A percentile compares a stretch with the other conserved stretches of the same genome.
phyloP scores from a whole-genome alignment of 1,140 invertebrate genomes.

The Danaus melanippus region DNA sequence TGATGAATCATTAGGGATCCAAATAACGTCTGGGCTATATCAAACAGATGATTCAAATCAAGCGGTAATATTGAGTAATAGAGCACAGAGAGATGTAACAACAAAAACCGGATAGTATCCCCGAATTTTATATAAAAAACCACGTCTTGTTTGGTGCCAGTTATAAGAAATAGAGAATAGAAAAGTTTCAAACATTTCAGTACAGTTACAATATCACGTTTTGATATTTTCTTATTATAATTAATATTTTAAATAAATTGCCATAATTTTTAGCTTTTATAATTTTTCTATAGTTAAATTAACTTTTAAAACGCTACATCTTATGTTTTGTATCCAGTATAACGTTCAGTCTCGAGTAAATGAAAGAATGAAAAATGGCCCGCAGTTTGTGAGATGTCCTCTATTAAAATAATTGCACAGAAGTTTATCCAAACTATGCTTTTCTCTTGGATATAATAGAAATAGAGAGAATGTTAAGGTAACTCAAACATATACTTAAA shows the following conservation, averaged over 20 bases:
- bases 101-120: conserved; percentile 25
- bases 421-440: conserved; percentile 23
- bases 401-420: conserved; percentile 47
- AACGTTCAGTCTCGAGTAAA: conserved; percentile 27
- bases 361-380: conserved; percentile 38
- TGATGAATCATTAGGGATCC: no score
- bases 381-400: conserved; percentile 32
- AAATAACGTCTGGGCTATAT: no score
- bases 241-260: no score
- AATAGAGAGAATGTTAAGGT: neutral
- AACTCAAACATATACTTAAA: neutral
- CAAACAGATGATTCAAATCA: conserved; percentile 12
- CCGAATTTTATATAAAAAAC: conserved; percentile 25
- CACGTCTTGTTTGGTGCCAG: conserved; percentile 7
- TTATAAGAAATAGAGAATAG: conserved; percentile 5
- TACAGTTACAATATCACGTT: no score
- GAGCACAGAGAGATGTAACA: conserved; percentile 12
- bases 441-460: conserved; percentile 7
- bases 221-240: no score
- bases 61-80: conserved; percentile 23
- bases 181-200: no score
- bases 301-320: conserved; percentile 2
- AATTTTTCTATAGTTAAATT: neutral
- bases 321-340: conserved; percentile 5
- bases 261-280: no score